Evolutionary conservation across 1,140 invertebrate genomes (phyloP), one percentile per base, ranked within the genome.

Genomic region (Calosoma granatense): DNA sequence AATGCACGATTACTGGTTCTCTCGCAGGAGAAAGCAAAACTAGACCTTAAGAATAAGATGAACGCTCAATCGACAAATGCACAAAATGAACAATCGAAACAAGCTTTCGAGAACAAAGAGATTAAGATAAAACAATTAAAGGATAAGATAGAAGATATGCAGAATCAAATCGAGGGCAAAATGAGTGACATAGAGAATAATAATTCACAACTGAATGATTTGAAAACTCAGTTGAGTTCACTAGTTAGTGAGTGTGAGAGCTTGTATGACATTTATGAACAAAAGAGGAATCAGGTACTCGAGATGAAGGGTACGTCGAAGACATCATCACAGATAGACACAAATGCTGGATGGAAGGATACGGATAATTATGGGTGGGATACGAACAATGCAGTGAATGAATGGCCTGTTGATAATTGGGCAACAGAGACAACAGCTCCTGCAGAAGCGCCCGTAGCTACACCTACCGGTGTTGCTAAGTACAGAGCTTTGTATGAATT

Each of bases 401-500:
- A 72, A 23, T 83, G 81, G 82, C 75, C 78, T 6, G 71, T 71
- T n/a, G 76, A 78, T 26, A 70, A 70, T 56, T 65, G 9, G 56
- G 54, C 20, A 51, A 20, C 57, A 20, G 47, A 43, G 22, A 60
- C 59, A 17, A 55, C 65, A 9, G 41, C 68, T 6, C 57, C 69
- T n/a, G 57, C 60, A 17, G 59, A 58, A 1, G 65, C 60, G 1
- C 59, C 65, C 6, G 56, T 61, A 9, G 65, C 68, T 47, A 66
- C 71, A 30, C 67, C 70, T 14, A 68, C 73, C 15, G 78, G 76
- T n/a, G 76, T 77, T 15, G 77, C 78, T 4, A 87, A 85, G 69
- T 97, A 94, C 72, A 81, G 91, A 58, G 94, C 92, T 11, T 75
- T 98, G 2, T 99, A 94, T 69, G 91, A 94, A 69, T 99, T 98